Conservation (phyloP, 2,113 vertebrate species). For the Lycaon pictus region DNA sequence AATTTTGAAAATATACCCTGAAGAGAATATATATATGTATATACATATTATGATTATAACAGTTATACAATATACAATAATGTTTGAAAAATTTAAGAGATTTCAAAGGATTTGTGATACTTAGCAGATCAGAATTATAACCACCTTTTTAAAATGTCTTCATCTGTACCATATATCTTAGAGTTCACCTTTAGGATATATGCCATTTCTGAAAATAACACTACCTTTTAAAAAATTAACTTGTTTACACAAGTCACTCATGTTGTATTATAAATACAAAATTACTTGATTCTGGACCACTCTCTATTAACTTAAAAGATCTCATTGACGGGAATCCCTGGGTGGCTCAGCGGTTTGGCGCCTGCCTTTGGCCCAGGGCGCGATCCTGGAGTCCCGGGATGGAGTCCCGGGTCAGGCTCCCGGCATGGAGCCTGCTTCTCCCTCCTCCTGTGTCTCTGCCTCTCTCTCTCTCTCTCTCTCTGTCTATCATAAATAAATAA, state of each 20-base stretch:
- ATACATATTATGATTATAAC: background rate
- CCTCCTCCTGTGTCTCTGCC: too few relatives aligned
- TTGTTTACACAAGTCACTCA: background rate
- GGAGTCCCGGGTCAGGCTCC: too few relatives aligned
- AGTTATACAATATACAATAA: background rate
- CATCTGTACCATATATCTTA: constrained; percentile 13
- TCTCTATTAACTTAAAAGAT: constrained; percentile 44
- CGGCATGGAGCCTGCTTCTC: too few relatives aligned
- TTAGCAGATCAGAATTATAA: constrained; percentile 44
- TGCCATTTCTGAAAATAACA: constrained; percentile 42
- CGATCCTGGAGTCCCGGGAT: too few relatives aligned
- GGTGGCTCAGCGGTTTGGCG: too few relatives aligned
- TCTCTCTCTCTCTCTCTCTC: too few relatives aligned
- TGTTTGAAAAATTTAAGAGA: constrained; percentile 40
- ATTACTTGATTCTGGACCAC: background rate
- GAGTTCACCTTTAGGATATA: constrained; percentile 22
- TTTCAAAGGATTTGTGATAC: constrained; percentile 46
- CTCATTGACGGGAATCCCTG: background rate
- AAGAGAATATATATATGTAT: background rate
- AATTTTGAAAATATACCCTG: constrained; percentile 46
- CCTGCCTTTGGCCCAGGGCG: too few relatives aligned
- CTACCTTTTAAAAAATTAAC: constrained; percentile 30
- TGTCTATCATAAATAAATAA: too few relatives aligned
- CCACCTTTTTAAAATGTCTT: constrained; percentile 14
- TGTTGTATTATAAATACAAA: background rate